These are phyloP conservation scores for Thera obeliscata DNA, from an alignment of 2,888 invertebrate genomes.

Conservation along the genomic window DNA sequence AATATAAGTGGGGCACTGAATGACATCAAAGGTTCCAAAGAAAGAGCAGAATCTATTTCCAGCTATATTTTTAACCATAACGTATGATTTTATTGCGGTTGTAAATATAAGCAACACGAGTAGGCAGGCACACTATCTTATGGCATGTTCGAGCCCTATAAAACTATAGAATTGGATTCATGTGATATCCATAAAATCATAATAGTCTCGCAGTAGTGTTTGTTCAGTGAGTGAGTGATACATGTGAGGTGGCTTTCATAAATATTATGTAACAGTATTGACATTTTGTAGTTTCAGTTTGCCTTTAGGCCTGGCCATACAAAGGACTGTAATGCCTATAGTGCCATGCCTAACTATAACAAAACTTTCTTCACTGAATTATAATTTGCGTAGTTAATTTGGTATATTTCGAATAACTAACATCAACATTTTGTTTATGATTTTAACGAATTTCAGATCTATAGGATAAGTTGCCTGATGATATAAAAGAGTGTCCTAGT, in stretches of 20 bases:
- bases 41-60: not conserved
- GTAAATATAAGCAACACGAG: slow-evolving; percentile 9
- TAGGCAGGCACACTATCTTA: not conserved
- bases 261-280: slow-evolving; percentile 6
- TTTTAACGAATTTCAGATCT: too few relatives aligned
- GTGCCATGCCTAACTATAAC: not conserved
- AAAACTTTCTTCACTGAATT: too few relatives aligned
- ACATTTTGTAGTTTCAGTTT: not conserved
- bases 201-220: slow-evolving; percentile 8
- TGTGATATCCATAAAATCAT: slow-evolving; percentile 22
- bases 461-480: too few relatives aligned
- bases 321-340: not conserved
- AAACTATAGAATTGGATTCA: slow-evolving; percentile 22
- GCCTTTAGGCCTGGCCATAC: not conserved
- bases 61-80: not conserved
- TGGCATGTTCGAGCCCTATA: slow-evolving; percentile 14
- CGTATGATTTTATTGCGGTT: slow-evolving; percentile 13
- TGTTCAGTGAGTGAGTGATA: not conserved
- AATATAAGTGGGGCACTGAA: too few relatives aligned
- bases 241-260: not conserved
- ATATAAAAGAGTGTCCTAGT: too few relatives aligned
- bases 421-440: too few relatives aligned
- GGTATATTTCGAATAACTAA: too few relatives aligned
- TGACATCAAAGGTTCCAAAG: too few relatives aligned
- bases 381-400: too few relatives aligned